Base-by-base conservation (phyloP, 2,888 invertebrate species). In the Dromius quadrimaculatus region DNA sequence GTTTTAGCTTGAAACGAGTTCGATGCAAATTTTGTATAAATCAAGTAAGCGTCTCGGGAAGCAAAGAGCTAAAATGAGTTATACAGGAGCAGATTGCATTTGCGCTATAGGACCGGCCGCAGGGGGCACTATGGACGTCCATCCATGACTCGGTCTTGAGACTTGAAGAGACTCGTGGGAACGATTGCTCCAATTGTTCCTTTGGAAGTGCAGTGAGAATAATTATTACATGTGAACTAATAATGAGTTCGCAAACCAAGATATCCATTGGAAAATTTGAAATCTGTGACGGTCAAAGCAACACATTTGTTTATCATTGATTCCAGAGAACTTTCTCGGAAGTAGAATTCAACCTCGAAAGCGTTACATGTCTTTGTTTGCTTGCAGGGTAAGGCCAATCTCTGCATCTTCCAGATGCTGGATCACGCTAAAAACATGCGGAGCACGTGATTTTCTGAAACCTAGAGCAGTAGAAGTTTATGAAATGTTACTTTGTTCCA, bases 11-110 rank as follows among this genome's bases (percentile, higher is more conserved):
- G 50, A 19, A 22, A 11, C 41, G 54, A 32, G n/a, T 62, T 9
- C 22, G 3, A 34, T 34, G 11, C 28, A 64, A 64, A 32, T 64
- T 64, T 50, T 50, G 64, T 47, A 36, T 47, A 47, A 64, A 64
- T 47, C 64, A 47, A 61, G 36, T 50, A 50, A 11, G 36, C 61
- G 61, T 20, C 38, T 61, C 41, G 41, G 9, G 28, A 6, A 5
- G 8, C 4, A 5, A 13, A 32, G 64, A 64, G 64, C 50, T 64
- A 47, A 62, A 62, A 62, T 62, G 64, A 64, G 50, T 64, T 64
- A 64, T 36, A 41, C 13, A n/a, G 15, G 41, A 61, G 41, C 61
- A 61, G 61, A 61, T 64, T 64, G 64, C 62, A 54, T 54, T 54
- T 28, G 28, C 23, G 28, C 5, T 15, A 43, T 41, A 62, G 62